Conservation (phyloP, 1,140 invertebrate species). For the Trinorchestia longiramus region DNA sequence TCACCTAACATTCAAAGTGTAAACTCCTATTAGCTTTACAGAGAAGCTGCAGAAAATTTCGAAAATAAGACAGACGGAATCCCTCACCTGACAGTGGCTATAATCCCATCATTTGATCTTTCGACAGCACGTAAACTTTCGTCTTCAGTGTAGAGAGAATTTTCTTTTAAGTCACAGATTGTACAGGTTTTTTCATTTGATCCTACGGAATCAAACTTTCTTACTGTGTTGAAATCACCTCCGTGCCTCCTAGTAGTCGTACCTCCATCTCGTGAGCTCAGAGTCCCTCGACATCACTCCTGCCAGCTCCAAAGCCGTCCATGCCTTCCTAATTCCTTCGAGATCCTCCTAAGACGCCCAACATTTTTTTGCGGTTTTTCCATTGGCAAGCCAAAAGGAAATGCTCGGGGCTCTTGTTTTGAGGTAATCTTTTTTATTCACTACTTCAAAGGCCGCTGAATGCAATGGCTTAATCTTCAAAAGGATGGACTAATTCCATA, state of each 20-base stretch:
- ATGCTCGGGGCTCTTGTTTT: constrained; percentile 12
- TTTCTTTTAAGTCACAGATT: not conserved
- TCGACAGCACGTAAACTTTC: not conserved
- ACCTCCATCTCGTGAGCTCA: not conserved
- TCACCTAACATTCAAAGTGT: not conserved
- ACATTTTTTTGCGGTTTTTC: constrained; percentile 29
- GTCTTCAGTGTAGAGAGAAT: not conserved
- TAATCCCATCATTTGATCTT: not conserved
- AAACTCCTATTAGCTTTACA: not conserved
- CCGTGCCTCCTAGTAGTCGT: not conserved
- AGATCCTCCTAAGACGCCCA: constrained; percentile 20
- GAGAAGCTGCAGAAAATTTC: not conserved
- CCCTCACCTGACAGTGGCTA: not conserved
- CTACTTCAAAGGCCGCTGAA: not conserved
- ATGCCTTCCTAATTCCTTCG: constrained; percentile 5
- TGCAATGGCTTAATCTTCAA: not conserved
- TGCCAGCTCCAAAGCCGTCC: constrained; percentile 24
- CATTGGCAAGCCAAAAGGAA: not conserved
- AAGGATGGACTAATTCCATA: not conserved
- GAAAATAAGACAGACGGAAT: not conserved
- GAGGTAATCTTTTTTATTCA: not conserved
- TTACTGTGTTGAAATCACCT: not conserved
- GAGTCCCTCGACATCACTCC: constrained; percentile 11
- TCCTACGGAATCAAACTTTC: not conserved
- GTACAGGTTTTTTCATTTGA: not conserved